phyloP scores from a whole-genome alignment of 2,888 invertebrate genomes.

The Myopa testacea region DNA sequence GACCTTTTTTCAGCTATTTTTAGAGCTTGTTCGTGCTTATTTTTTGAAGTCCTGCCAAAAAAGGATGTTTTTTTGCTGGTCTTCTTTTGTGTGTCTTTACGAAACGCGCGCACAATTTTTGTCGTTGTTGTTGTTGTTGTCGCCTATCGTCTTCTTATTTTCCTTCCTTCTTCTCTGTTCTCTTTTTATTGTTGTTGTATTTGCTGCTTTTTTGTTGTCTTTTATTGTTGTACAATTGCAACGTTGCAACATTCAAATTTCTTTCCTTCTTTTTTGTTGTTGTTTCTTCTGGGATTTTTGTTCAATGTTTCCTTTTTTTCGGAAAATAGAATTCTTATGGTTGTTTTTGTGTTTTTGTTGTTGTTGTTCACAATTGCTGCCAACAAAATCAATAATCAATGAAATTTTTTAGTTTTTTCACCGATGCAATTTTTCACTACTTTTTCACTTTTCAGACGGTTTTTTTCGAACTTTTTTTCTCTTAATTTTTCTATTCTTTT shows the following conservation, averaged over 20 bases:
- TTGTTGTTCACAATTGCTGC: conserved; percentile 24
- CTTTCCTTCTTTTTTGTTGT: neutral
- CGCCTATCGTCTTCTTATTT: neutral
- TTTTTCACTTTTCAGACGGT: no score
- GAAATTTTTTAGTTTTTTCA: conserved; percentile 35
- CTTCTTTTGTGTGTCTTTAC: neutral
- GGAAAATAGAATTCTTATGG: neutral
- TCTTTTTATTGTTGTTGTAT: neutral
- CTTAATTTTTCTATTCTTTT: neutral
- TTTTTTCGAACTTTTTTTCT: neutral
- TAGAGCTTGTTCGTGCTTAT: conserved; percentile 11
- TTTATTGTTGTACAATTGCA: neutral
- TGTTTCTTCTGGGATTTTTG: neutral
- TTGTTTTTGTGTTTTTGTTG: neutral
- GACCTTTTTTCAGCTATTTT: conserved; percentile 36
- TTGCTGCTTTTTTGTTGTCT: neutral
- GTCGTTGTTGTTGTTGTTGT: conserved; percentile 2
- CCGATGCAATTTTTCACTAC: neutral
- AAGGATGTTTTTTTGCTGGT: conserved; percentile 29
- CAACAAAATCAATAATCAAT: conserved; percentile 50
- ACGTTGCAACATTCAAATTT: neutral
- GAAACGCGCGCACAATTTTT: neutral
- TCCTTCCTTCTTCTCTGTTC: neutral
- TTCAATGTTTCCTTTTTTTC: neutral
- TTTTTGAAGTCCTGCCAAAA: conserved; percentile 25